Base-by-base conservation (phyloP, 1,140 invertebrate genomes). In the Drosophila mojavensis region DNA sequence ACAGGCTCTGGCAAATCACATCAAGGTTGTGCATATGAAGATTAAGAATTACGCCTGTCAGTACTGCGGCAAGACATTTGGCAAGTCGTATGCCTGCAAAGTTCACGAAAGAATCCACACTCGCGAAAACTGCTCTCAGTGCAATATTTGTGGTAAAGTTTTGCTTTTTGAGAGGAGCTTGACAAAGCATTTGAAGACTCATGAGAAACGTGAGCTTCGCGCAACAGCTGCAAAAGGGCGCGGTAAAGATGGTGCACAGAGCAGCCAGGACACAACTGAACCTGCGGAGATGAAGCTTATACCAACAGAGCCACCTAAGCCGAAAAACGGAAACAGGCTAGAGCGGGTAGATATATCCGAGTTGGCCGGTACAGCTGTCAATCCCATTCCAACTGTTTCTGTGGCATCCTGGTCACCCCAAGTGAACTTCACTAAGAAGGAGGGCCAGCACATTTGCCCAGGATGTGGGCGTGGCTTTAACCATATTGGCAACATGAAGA, bases 121-220 rank as follows among this genome's bases (percentile, higher is more conserved):
- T 26, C 95, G 95, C 0, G 94, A 93, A 55, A 92, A 91, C 36
- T 79, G 78, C 58, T 90, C 77, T 55, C 80, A 90, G 54, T 92
- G 91, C 62, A 92, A 91, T 48, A 90, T 92, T 4, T 92, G 91
- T 41, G 85, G 85, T 5, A 92, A 91, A 56, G 75, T 81, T 2
- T 92, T 92, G 43, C 71, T 91, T 10, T 90, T 83, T 59, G 79
- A 88, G 17, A 89, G 85, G 53, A 70, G 83, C 10, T 51, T 92
- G 0, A 90, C 81, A 0, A 90, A 92, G 59, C 91, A 92, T 45
- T 70, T 92, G 45, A 85, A 92, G 43, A 77, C 78, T 4, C 91
- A 92, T 54, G 91, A 92, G 11, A 92, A 92, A 36, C 75, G 86
- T 4, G 90, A 91, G 47, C 30, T 89, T 20, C 43, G 43, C 28